Evolutionary conservation across 2,797 vertebrate genomes (phyloP), one percentile per base, ranked within the genome.

Genomic region (Mormyrops boulengeri): DNA sequence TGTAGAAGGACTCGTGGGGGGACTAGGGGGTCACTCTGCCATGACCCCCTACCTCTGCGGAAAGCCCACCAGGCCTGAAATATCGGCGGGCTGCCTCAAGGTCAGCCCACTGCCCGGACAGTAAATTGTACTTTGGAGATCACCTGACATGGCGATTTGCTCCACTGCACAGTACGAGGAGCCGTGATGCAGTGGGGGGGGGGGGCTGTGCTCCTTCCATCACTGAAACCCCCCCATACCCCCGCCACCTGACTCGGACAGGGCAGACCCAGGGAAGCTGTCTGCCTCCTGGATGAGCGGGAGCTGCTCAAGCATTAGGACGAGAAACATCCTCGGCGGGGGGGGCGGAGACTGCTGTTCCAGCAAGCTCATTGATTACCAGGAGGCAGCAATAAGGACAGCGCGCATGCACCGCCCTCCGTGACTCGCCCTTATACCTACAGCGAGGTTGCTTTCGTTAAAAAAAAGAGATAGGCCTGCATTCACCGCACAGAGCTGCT

Each of bases 11-110:
- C 89, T 26, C 12, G 12, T 2, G 1, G 44, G 69, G 57, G 12
- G 12, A n/a, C 22, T 1, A 8, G 66, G 41, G 90, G 50, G 41
- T 77, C 62, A 57, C 50, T 62, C 62, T 34, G 14, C 47, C 38
- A 49, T n/a, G 52, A 47, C 1, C 52, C 84, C 85, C 49, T 89
- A 19, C 47, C 49, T 88, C 12, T 34, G 7, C 50, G 7, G n/a
- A 38, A 26, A 80, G 88, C 88, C 89, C 89, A 90, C 90, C 90
- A 90, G 88, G 89, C 88, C 86, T 92, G 91, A 93, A 93, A 93
- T 93, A 93, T 93, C 90, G 89, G 92, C 93, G 93, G 94, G 93
- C 91, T 92, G 88, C 92, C 92, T 93, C 93, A 95, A 95, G 94
- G 94, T 95, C 95, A 93, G 49, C 49, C 90, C 89, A 93, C 90